phyloP scores from a whole-genome alignment of 2,797 vertebrate genomes.

The Buceros bicornis region DNA sequence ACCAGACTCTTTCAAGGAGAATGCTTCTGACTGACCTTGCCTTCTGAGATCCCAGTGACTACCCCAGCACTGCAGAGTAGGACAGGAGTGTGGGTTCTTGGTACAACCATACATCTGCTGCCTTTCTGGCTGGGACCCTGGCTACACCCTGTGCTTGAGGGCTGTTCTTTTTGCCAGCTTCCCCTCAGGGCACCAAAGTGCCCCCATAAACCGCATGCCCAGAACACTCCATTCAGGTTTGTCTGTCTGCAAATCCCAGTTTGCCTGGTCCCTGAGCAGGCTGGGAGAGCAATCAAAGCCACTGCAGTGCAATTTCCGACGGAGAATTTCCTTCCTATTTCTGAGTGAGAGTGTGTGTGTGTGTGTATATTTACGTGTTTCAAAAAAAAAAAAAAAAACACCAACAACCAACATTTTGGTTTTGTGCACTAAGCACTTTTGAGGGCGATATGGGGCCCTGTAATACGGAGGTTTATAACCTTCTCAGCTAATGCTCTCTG shows the following conservation, averaged over 20 bases:
- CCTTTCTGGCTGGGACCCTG: not conserved
- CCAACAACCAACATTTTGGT: constrained; percentile 82
- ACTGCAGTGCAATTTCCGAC: constrained; percentile 74
- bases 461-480: constrained; percentile 96
- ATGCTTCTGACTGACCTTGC: not conserved
- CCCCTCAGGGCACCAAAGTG: not conserved
- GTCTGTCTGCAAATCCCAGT: constrained; percentile 1
- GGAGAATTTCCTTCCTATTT: constrained; percentile 77
- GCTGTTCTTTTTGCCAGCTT: not conserved
- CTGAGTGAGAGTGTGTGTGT: constrained; percentile 21
- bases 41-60: not conserved
- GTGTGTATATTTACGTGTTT: constrained; percentile 74
- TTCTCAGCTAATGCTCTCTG: constrained; percentile 96
- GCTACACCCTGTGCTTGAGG: not conserved
- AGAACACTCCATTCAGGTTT: constrained; percentile 44
- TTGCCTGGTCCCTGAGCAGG: constrained; percentile 7
- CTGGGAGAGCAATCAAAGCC: constrained; percentile 69
- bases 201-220: constrained; percentile 22
- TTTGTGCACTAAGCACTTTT: constrained; percentile 98
- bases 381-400: not conserved
- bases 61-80: not conserved
- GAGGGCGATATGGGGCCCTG: constrained; percentile 88
- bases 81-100: not conserved
- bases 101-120: not conserved
- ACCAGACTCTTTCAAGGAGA: not conserved